These are phyloP conservation scores for Orycteropus afer DNA, from an alignment of 2,113 vertebrate genomes.

Conservation along the genomic window DNA sequence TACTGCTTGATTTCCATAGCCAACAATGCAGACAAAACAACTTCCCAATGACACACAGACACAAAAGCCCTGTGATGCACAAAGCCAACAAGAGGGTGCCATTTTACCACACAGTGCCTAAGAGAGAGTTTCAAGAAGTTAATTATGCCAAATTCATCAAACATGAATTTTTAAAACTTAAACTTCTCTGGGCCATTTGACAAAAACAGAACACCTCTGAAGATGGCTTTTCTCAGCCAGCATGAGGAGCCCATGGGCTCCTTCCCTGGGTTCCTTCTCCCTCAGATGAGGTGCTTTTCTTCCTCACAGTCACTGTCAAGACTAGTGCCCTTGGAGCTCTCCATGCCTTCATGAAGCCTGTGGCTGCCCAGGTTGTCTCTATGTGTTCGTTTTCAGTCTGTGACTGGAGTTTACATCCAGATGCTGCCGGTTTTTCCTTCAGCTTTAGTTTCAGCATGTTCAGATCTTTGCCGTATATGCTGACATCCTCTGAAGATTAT, in stretches of 20 bases:
- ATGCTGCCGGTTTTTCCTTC: not conserved
- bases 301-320: not conserved
- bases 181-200: not conserved
- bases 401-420: not conserved
- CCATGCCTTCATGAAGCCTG: not conserved
- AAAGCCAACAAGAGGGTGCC: not conserved
- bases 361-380: too few species aligned
- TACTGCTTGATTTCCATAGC: not conserved
- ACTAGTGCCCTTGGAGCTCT: not conserved
- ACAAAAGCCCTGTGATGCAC: not conserved
- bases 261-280: fast-evolving
- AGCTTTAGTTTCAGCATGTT: not conserved
- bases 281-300: not conserved
- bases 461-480: slow-evolving; percentile 42
- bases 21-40: not conserved
- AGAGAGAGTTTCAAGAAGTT: not conserved
- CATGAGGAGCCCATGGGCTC: fast-evolving
- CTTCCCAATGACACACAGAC: not conserved
- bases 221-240: not conserved
- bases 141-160: not conserved
- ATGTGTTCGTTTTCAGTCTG: not conserved
- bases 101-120: not conserved
- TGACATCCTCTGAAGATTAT: slow-evolving; percentile 56
- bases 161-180: not conserved
- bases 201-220: not conserved